These are phyloP conservation scores for Thaumetopoea pityocampa DNA, from an alignment of 1,140 invertebrate species.

Conservation along the genomic window DNA sequence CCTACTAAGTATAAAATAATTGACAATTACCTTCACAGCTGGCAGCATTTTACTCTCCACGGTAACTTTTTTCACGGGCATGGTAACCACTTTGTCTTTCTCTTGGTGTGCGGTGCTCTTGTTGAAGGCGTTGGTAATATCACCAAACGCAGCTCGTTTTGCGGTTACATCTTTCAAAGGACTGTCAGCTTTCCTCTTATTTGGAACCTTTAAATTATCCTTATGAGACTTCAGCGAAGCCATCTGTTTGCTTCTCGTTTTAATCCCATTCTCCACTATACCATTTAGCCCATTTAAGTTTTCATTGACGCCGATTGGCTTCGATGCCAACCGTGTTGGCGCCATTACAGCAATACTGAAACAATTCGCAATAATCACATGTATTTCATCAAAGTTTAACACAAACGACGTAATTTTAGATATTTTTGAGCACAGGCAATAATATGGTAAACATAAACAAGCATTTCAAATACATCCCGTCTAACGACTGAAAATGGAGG, in stretches of 20 bases:
- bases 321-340: conserved; percentile 75
- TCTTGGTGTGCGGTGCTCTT: conserved; percentile 52
- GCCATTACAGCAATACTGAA: conserved; percentile 72
- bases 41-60: conserved; percentile 74
- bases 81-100: conserved; percentile 45
- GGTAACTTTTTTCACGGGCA: conserved; percentile 70
- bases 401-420: too few relatives aligned
- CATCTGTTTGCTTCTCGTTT: conserved; percentile 66
- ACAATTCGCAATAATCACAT: conserved; percentile 43
- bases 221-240: conserved; percentile 64
- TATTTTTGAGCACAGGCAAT: conserved; percentile 6
- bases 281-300: conserved; percentile 62
- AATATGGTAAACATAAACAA: conserved; percentile 29
- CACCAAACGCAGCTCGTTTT: conserved; percentile 85
- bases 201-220: conserved; percentile 53
- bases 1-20: conserved; percentile 22
- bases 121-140: conserved; percentile 83
- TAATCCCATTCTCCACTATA: conserved; percentile 55
- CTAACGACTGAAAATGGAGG: conserved; percentile 66
- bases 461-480: conserved; percentile 36
- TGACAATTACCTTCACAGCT: conserved; percentile 61
- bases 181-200: conserved; percentile 78
- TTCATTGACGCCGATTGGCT: conserved; percentile 66
- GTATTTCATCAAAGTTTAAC: conserved; percentile 23
- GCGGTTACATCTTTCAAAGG: conserved; percentile 75